Evolutionary conservation across 2,797 vertebrate genomes (phyloP), one percentile per base, ranked within the genome.

Genomic region (Myotis vivesi): DNA sequence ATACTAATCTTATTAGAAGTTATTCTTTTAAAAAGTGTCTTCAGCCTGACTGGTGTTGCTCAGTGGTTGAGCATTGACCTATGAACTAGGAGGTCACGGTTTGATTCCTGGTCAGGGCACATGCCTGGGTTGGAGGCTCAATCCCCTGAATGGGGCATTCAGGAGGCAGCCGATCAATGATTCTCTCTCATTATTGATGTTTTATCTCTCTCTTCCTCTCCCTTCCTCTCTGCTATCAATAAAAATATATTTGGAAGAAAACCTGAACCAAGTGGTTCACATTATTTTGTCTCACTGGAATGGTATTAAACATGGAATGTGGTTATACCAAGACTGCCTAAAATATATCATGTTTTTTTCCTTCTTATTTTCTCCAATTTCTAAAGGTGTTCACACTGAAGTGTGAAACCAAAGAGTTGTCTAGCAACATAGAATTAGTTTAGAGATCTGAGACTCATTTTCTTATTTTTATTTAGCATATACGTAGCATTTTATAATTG

Each of bases 401-500:
- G 53, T 38, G 9, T 75, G n/a, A 92, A 94, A 89, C 15, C 28
- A 81, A 82, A 92, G 41, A 87, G 38, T 49, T 92, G 46, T 77
- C 57, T 89, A 76, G 38, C 38, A 82, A 85, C 16, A 5, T 80
- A 81, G 72, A 96, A 88, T 91, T 83, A 75, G 51, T 94, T 92
- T 85, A 90, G 84, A 80, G 36, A 92, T 44, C 53, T 88, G 76
- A 73, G 36, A 59, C 46, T 89, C 41, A 4, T 93, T 90, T 94
- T 96, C 64, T 92, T 95, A 30, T 73, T 92, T 95, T 95, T 88
- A 86, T 82, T 68, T 55, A 82, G 36, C 62, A 57, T 77, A 88
- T 86, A 86, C 5, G 53, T 90, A 73, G 38, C 38, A 94, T 97
- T 93, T 95, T 87, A 36, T 92, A 91, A 94, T 85, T 93, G 28